These are phyloP conservation scores for Laspeyria flexula DNA, from an alignment of 2,888 invertebrate genomes.

Conservation along the genomic window DNA sequence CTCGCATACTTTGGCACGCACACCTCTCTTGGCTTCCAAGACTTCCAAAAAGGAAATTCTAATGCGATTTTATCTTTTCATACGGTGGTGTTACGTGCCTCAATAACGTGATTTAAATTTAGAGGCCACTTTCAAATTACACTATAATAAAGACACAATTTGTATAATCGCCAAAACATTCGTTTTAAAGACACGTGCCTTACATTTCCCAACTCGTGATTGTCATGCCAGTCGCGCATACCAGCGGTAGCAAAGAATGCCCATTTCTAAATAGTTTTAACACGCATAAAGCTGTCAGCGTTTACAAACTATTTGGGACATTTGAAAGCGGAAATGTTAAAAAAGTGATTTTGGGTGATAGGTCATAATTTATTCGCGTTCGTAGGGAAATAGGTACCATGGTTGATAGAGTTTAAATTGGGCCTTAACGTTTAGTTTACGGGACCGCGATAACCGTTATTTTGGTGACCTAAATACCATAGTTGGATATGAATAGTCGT, in stretches of 20 bases:
- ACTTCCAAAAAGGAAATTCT: too few species aligned
- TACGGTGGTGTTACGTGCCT: too few species aligned
- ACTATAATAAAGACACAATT: not conserved
- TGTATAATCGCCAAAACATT: not conserved
- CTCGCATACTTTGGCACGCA: not conserved
- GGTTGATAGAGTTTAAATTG: constrained; percentile 19
- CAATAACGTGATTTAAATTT: too few species aligned
- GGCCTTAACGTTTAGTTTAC: constrained; percentile 25
- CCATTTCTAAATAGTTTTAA: constrained; percentile 34
- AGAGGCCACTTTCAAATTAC: not conserved
- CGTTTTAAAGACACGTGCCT: not conserved
- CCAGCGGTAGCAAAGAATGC: constrained; percentile 15
- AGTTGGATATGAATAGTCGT: not conserved
- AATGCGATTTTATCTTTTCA: too few species aligned
- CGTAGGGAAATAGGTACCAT: constrained; percentile 13
- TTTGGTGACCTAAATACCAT: constrained; percentile 23
- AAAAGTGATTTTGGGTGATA: constrained; percentile 10
- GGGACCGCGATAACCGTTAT: constrained; percentile 32
- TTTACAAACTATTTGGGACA: constrained; percentile 18
- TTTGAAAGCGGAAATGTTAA: constrained; percentile 28
- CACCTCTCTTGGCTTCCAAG: too few species aligned
- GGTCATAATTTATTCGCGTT: constrained; percentile 2
- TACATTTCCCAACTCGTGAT: constrained; percentile 10
- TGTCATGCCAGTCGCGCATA: constrained; percentile 23
- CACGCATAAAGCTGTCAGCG: constrained; percentile 13